Base-by-base conservation (phyloP, 2,797 vertebrate species). In the Acrossocheilus wenchowensis region DNA sequence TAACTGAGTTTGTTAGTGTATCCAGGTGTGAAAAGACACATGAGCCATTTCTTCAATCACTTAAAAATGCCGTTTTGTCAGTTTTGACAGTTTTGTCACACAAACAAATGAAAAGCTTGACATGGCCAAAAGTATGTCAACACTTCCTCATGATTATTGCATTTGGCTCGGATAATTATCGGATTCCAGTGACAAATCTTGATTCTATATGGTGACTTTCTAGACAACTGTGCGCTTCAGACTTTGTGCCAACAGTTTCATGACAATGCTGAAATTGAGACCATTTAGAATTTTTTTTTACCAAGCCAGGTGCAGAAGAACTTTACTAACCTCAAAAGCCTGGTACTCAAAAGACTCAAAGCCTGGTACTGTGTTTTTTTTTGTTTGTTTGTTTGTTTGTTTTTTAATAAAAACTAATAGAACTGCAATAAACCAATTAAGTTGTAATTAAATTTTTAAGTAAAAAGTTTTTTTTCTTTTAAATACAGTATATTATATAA, bases 11-110 rank as follows among this genome's bases (percentile, higher is more conserved):
- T 45, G 45, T 41, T 48, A 75, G 5, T 50, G 17, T 36, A 7
- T 12, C 43, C 45, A 12, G 14, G 14, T 68, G 43, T 50, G n/a
- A 34, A 62, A 78, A 50, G 10, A 14, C 8, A 45, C n/a, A 81
- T 45, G 0, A 50, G 4, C 41, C n/a, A 11, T 80, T 81, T 34
- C 10, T 45, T 68, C 17, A 77, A 9, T 81, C 78, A 23, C 10
- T 48, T 68, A 48, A 8, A 66, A 34, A 66, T 66, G 19, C 10
- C 26, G 45, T 54, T 50, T 54, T 50, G 48, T 77, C 50, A 54
- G 23, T 19, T 78, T 57, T 60, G 52, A 60, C n/a, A 60, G 57
- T 64, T 45, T 66, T 81, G 79, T 36, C 79, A 50, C 3, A 36
- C 15, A 81, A 26, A 68, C 17, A 36, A 52, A 23, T 34, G 11